Evolutionary conservation across 1,140 invertebrate genomes (phyloP), one percentile per base, ranked within the genome.

Genomic region (Drosophila watanabei): DNA sequence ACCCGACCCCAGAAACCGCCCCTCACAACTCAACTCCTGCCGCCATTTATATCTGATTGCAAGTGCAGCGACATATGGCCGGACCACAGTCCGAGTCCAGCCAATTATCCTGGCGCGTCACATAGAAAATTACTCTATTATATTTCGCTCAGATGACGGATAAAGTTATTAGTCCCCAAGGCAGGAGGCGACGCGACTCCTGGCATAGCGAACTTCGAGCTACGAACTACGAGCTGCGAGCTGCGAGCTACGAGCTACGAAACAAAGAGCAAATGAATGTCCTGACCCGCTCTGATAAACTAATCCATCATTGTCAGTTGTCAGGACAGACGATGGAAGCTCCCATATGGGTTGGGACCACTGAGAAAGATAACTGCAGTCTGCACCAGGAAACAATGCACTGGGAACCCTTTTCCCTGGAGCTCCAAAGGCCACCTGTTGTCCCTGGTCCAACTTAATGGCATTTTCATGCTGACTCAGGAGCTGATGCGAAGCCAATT

Each of bases 81-180:
- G 64, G 56, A 46, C 51, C 61, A 10, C 56, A 70, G 76, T 33
- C 59, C 57, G 45, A 59, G 56, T 59, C 54, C 43, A 75, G 60
- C 77, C 84, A 88, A 88, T 88, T 88, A 80, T 75, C 73, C 64
- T 68, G 68, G 48, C 69, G 82, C 69, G 69, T 86, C 82, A 85
- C 60, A 78, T 70, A 89, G 85, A 89, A 89, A 75, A 88, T 89
- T 78, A 81, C 81, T 88, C 73, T 89, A 89, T 89, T 88, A 89
- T 89, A 56, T 63, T 83, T 82, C 49, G 61, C 60, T 64, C 49
- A 75, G 77, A 75, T 81, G 80, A 82, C 68, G 60, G 71, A 88
- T 72, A 89, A 79, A 84, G 81, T 89, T 89, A 88, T 88, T 84
- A 84, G 85, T 72, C 85, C 81, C 66, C 66, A 43, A 56, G 85